phyloP scores from a whole-genome alignment of 1,140 invertebrate species.

The Papilio polyxenes region DNA sequence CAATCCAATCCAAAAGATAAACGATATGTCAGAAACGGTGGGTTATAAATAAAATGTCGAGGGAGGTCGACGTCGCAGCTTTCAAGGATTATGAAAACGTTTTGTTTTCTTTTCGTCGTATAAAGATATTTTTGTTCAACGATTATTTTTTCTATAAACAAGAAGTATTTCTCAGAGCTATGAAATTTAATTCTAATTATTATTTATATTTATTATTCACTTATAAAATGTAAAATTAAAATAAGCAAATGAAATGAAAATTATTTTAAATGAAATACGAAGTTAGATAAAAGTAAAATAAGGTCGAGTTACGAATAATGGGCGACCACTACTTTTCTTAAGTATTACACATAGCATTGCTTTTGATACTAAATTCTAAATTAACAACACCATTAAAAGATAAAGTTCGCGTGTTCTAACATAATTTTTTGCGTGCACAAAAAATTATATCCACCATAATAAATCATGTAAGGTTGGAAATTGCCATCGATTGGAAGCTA shows the following conservation, averaged over 20 bases:
- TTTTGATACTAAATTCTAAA: neutral
- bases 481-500: conserved; percentile 6
- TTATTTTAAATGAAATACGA: too few species aligned
- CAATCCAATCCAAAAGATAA: conserved; percentile 14
- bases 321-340: too few species aligned
- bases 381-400: neutral
- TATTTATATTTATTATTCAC: neutral
- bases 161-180: too few species aligned
- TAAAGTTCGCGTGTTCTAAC: neutral
- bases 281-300: too few species aligned
- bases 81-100: neutral
- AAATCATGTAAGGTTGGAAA: conserved; percentile 6
- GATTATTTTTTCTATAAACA: too few species aligned
- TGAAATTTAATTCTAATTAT: neutral
- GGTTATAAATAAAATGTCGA: conserved; percentile 23
- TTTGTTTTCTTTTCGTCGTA: neutral
- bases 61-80: neutral
- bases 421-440: neutral
- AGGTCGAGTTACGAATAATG: too few species aligned
- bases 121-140: neutral
- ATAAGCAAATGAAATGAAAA: too few species aligned
- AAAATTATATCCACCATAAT: neutral
- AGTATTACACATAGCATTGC: too few species aligned
- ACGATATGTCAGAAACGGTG: conserved; percentile 29
- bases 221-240: neutral